phyloP scores from a whole-genome alignment of 2,888 invertebrate genomes.

The Cryptophagus acutangulus region DNA sequence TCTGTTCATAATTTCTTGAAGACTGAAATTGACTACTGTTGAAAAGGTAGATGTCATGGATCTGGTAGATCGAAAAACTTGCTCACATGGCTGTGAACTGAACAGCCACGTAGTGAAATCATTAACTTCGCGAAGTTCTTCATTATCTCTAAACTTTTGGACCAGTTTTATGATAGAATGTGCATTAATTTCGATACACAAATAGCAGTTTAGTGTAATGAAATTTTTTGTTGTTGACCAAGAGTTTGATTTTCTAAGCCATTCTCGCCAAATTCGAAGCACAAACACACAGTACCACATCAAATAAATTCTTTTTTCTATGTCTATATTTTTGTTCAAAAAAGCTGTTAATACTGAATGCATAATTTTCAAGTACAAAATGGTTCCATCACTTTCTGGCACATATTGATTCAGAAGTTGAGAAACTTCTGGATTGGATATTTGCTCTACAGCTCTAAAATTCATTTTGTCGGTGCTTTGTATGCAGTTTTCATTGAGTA shows the following conservation, averaged over 20 bases:
- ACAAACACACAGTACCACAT: constrained; percentile 17
- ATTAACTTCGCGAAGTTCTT: not conserved
- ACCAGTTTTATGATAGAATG: constrained; percentile 10
- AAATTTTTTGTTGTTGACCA: constrained; percentile 15
- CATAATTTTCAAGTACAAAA: constrained; percentile 18
- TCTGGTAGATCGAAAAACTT: constrained; percentile 9
- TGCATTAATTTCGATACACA: constrained; percentile 17
- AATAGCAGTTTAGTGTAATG: constrained; percentile 13
- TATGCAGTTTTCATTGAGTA: constrained; percentile 12
- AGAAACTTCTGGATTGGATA: constrained; percentile 10
- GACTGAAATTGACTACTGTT: constrained; percentile 16
- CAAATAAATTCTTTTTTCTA: constrained; percentile 11
- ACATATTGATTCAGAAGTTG: constrained; percentile 9
- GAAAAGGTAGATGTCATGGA: constrained; percentile 13
- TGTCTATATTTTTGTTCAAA: constrained; percentile 6
- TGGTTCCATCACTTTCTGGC: constrained; percentile 13
- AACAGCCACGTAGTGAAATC: constrained; percentile 7
- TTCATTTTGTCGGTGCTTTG: constrained; percentile 17
- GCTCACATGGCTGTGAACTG: constrained; percentile 15
- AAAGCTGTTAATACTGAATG: constrained; percentile 11
- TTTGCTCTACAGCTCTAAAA: constrained; percentile 2
- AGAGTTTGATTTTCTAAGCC: constrained; percentile 4
- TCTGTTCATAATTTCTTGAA: constrained; percentile 11
- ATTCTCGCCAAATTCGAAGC: constrained; percentile 14
- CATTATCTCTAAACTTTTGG: not conserved